A percentile compares a stretch with the other conserved stretches of the same genome.
These are phyloP conservation scores for Leucoma salicis DNA, from an alignment of 2,888 invertebrate genomes.

Conservation along the genomic window DNA sequence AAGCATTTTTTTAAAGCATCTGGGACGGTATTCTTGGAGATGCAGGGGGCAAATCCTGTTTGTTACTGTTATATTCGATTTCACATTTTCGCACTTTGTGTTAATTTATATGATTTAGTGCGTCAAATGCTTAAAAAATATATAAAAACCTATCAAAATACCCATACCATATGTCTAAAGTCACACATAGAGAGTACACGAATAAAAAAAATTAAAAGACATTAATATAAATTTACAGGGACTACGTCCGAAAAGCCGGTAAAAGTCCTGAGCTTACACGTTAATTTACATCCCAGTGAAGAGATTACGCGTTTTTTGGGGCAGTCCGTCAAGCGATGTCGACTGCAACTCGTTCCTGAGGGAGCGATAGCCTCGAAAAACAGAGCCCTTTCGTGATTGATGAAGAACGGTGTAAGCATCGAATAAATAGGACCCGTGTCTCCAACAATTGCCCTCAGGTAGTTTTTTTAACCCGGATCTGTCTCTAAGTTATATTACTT, in stretches of 20 bases:
- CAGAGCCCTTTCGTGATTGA: slow-evolving; percentile 68
- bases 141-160: no score
- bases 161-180: no score
- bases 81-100: no score
- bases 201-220: no score
- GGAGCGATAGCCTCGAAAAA: slow-evolving; percentile 69
- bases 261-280: slow-evolving; percentile 31
- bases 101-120: no score
- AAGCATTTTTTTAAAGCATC: no score
- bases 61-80: no score
- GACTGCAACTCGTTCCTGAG: slow-evolving; percentile 51
- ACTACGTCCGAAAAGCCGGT: not conserved
- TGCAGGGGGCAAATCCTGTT: no score
- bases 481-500: not conserved
- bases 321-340: slow-evolving; percentile 47
- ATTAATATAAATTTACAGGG: no score
- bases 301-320: slow-evolving; percentile 49
- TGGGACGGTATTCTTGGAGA: no score
- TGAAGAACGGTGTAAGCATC: slow-evolving; percentile 61
- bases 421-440: slow-evolving; percentile 68
- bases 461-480: slow-evolving; percentile 45
- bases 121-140: no score
- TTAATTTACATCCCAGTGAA: slow-evolving; percentile 44
- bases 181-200: no score
- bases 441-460: slow-evolving; percentile 62